phyloP scores from a whole-genome alignment of 1,140 invertebrate species.

The Euura lappo region DNA sequence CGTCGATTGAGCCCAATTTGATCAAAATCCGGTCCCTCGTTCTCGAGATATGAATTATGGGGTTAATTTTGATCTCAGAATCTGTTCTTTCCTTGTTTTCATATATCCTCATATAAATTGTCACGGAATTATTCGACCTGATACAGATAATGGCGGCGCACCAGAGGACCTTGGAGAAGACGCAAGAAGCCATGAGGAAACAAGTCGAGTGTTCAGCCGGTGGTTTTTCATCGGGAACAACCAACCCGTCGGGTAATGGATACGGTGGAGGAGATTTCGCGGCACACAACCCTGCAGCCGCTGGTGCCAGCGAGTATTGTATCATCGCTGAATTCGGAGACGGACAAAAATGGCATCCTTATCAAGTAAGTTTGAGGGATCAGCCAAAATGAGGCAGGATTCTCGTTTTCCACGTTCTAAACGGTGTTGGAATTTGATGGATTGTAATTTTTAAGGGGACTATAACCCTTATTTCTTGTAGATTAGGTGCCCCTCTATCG shows the following conservation, averaged over 20 bases:
- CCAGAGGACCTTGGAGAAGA: slow-evolving; percentile 54
- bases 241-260: neutral
- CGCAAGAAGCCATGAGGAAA: slow-evolving; percentile 53
- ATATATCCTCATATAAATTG: neutral
- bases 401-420: too few species aligned
- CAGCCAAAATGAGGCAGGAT: too few species aligned
- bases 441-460: too few species aligned
- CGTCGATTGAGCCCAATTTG: too few species aligned
- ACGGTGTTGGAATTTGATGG: too few species aligned
- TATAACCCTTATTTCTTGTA: too few species aligned
- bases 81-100: neutral
- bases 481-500: too few species aligned
- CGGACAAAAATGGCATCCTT: slow-evolving; percentile 58
- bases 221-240: slow-evolving; percentile 33
- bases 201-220: slow-evolving; percentile 45
- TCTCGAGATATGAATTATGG: too few species aligned
- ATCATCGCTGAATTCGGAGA: slow-evolving; percentile 49
- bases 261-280: slow-evolving; percentile 43
- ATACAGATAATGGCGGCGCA: slow-evolving; percentile 53
- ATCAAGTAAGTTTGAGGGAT: slow-evolving; percentile 45
- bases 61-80: too few species aligned
- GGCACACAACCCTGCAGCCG: neutral
- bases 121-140: neutral
- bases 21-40: too few species aligned
- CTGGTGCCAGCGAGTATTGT: slow-evolving; percentile 41